Evolutionary conservation across 2,888 invertebrate species (phyloP), one percentile per base, ranked within the genome.

Genomic region (Sinopyrophorus schimmeli): DNA sequence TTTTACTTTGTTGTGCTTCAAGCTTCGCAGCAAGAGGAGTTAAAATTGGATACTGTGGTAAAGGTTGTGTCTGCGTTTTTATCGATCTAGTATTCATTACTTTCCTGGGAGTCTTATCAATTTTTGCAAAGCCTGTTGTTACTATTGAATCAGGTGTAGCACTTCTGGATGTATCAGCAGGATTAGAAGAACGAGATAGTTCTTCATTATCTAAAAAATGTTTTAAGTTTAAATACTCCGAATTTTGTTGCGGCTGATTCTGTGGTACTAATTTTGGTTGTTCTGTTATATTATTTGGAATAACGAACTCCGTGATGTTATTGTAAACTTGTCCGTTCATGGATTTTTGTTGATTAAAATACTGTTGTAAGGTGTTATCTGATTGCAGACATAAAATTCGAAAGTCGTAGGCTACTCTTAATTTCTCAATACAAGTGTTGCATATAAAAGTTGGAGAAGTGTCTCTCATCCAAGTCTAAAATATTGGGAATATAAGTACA

Each of bases 31-130:
- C 56, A 5, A 55, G 56, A 4, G 58, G 58, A 6, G 58, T 58
- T 15, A 58, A 23, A 2, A 40, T 53, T 10, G 53, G 54, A 37
- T 58, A 58, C 16, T 58, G 58, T 6, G 58, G 58, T 21, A 56
- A 27, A 1, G 54, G 56, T 35, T 57, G 54, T 5, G 58, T 58
- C 47, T 58, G 58, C 2, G 55, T 58, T 32, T 58, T 58, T 7
- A 58, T 46, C 2, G 58, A 55, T 42, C 55, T 37, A 1, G 53
- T 51, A 17, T 47, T 52, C 0, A 56, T 43, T 14, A 58, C 38
- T 31, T 49, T 54, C 11, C 50, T 55, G 5, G 49, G 43, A 6
- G 15, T 17, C 20, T 53, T 57, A 2, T 57, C 57, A 7, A 53
- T 43, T 32, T 31, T 50, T 5, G 50, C 53, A 47, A 47, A 55